Conservation (phyloP, 2,888 invertebrate species). For the Ctenicera cuprea region DNA sequence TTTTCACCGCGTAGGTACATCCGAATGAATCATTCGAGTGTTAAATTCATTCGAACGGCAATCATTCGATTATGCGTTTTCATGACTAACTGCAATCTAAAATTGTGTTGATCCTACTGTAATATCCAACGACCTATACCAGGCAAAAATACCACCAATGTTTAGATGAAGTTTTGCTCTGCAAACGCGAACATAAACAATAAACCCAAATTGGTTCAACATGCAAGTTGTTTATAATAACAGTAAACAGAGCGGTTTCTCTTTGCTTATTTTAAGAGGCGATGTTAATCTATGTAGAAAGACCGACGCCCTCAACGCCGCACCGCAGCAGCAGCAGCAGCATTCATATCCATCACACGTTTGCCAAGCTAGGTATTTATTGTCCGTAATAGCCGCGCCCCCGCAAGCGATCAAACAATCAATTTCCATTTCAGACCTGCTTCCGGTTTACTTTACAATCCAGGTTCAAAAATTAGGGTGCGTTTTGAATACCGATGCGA, state of each 20-base stretch:
- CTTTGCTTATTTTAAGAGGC: conserved; percentile 18
- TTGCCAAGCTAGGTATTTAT: conserved; percentile 17
- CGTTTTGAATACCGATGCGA: conserved; percentile 29
- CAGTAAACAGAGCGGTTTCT: conserved; percentile 22
- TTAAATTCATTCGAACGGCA: too few relatives aligned
- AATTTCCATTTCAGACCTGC: conserved; percentile 24
- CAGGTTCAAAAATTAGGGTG: conserved; percentile 16
- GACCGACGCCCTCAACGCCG: conserved; percentile 16
- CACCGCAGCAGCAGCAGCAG: conserved; percentile 1
- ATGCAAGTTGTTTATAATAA: conserved; percentile 12
- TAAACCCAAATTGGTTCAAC: conserved; percentile 5
- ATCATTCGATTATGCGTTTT: too few relatives aligned
- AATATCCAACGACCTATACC: too few relatives aligned
- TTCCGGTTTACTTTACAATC: conserved; percentile 27
- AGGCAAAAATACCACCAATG: background rate
- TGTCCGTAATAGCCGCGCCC: conserved; percentile 26
- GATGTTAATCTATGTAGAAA: conserved; percentile 25
- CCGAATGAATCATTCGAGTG: too few relatives aligned
- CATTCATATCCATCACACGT: conserved; percentile 22
- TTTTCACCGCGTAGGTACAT: too few relatives aligned
- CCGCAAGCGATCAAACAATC: conserved; percentile 18
- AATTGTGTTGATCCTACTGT: too few relatives aligned
- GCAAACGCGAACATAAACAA: background rate
- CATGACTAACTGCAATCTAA: too few relatives aligned
- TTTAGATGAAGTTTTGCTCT: background rate